Evolutionary conservation across 2,888 invertebrate species (phyloP).

Genomic region (Agonopterix arenella): DNA sequence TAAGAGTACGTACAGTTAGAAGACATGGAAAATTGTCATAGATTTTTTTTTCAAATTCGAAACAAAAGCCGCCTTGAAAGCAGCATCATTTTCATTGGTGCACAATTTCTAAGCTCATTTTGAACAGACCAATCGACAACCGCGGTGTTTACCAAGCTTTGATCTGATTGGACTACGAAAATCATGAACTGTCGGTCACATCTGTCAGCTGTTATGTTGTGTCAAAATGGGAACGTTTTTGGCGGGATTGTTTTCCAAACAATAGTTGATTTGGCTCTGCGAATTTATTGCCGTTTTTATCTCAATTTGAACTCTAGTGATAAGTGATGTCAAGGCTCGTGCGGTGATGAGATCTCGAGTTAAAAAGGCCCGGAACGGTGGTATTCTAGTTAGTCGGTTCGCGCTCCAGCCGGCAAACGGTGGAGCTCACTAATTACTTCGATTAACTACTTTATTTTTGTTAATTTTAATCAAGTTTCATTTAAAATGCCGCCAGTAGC

Average conservation of each 20-base stretch:
- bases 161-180: no score
- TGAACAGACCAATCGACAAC: neutral
- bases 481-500: slow-evolving; percentile 63
- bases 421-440: slow-evolving; percentile 19
- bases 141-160: neutral
- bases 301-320: slow-evolving; percentile 20
- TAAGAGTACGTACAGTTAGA: no score
- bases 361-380: slow-evolving; percentile 45
- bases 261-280: slow-evolving; percentile 1
- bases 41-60: no score
- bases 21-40: no score
- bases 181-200: slow-evolving; percentile 4
- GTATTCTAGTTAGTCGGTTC: slow-evolving; percentile 50
- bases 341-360: slow-evolving; percentile 27
- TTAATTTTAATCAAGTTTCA: no score
- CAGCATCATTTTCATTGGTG: neutral
- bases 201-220: neutral
- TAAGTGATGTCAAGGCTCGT: slow-evolving; percentile 50
- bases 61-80: no score
- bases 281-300: slow-evolving; percentile 10
- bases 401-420: slow-evolving; percentile 28
- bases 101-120: neutral
- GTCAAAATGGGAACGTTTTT: slow-evolving; percentile 8
- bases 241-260: slow-evolving; percentile 9
- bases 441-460: slow-evolving; percentile 4